A percentile compares a stretch with the other conserved stretches of the same genome.
phyloP scores from a whole-genome alignment of 2,797 vertebrate genomes.

The Amblyopsis hoosieri region DNA sequence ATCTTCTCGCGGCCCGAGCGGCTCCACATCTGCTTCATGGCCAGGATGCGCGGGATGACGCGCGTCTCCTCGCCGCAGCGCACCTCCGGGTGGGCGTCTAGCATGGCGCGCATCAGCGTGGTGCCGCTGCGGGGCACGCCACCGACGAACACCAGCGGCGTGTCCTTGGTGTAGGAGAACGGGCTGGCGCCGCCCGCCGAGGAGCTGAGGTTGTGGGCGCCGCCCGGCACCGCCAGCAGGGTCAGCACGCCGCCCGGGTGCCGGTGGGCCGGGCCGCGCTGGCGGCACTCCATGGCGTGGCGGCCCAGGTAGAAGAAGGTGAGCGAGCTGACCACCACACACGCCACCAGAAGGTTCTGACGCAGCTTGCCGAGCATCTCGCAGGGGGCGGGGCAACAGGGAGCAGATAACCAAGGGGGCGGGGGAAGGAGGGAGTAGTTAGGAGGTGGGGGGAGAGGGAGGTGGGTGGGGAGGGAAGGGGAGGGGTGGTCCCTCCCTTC shows the following conservation, averaged over 20 bases:
- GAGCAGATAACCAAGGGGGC: conserved; percentile 5
- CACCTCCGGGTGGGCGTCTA: conserved; percentile 93
- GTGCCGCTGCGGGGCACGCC: conserved; percentile 96
- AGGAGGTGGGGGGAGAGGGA: conserved; percentile 7
- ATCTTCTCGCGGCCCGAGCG: conserved; percentile 95
- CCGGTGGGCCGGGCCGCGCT: conserved; percentile 87
- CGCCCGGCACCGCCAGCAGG: conserved; percentile 48
- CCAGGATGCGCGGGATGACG: conserved; percentile 93
- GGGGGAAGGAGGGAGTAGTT: too few species aligned
- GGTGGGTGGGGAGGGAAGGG: conserved; percentile 1
- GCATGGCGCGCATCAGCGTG: conserved; percentile 96
- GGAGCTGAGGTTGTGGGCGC: conserved; percentile 71
- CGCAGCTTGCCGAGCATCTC: conserved; percentile 94
- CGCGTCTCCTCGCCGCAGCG: conserved; percentile 95
- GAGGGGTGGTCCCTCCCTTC: conserved; percentile 51
- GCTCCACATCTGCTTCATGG: conserved; percentile 98
- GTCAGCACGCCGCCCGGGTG: conserved; percentile 53
- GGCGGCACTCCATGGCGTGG: conserved; percentile 97
- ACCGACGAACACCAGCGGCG: conserved; percentile 95
- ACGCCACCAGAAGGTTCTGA: conserved; percentile 93
- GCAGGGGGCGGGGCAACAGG: conserved; percentile 1
- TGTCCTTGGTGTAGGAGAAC: conserved; percentile 93
- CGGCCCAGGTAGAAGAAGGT: conserved; percentile 95
- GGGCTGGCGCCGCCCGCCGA: conserved; percentile 73
- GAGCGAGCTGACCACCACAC: conserved; percentile 92